Evolutionary conservation across 2,113 vertebrate species (phyloP).

Genomic region (Zosterops lateralis): DNA sequence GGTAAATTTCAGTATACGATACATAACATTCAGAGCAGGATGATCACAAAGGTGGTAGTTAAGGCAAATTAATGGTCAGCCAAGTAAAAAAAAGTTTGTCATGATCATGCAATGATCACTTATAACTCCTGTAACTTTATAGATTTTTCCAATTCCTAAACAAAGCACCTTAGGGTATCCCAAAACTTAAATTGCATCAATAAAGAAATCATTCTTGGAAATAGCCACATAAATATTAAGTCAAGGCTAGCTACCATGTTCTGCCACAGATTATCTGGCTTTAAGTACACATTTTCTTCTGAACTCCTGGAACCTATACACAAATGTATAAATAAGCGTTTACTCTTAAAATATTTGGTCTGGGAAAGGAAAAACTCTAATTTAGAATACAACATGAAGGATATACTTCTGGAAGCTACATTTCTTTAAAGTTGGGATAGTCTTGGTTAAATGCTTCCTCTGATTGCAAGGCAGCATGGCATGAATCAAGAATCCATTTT

Average conservation of each 20-base stretch:
- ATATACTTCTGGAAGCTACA: neutral
- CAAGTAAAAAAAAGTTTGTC: neutral
- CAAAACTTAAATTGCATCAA: neutral
- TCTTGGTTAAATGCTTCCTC: neutral
- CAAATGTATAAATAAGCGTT: neutral
- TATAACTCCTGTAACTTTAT: neutral
- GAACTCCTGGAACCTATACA: neutral
- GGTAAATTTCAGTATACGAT: slow-evolving; percentile 5
- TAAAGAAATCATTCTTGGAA: neutral
- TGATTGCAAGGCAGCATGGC: neutral
- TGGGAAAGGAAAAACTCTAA: neutral
- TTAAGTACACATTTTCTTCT: neutral
- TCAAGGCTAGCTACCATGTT: neutral
- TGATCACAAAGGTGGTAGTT: neutral
- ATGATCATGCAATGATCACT: neutral
- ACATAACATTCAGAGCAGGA: neutral
- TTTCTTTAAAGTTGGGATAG: neutral
- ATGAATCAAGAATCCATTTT: neutral
- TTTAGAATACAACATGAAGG: neutral
- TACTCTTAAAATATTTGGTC: neutral
- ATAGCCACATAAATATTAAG: neutral
- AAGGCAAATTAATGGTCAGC: neutral
- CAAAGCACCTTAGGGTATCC: neutral
- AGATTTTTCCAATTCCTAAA: neutral
- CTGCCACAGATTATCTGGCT: neutral